Base-by-base conservation (phyloP, 2,888 invertebrate species). In the Keiferia lycopersicella region DNA sequence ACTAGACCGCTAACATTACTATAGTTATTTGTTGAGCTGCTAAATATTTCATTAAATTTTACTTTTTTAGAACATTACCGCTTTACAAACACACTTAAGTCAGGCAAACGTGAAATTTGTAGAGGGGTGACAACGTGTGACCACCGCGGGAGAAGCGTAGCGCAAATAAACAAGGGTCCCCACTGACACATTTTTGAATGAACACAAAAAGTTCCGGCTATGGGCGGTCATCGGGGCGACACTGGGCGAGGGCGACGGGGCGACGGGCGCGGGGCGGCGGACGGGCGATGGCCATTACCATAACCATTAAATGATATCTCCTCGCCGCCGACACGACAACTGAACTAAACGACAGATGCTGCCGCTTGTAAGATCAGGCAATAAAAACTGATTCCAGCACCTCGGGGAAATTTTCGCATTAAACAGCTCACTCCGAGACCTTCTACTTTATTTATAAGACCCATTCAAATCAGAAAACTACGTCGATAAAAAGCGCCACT, bases 141-240 rank as follows among this genome's bases (percentile, higher is more conserved):
- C 71, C 75, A 71, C 68, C 73, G 66, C 69, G 70, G 74, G 73
- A 74, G 73, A 71, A 72, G 70, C 71, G 59, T 59, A 60, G 45
- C 57, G 57, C 65, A 63, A 60, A 71, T 74, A 77, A 77, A 73
- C 75, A 72, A 72, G 75, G 75, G 74, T 76, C 79, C 79, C 81
- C 66, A 82, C 78, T 83, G 84, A 84, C 85, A 84, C 81, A 83
- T 79, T 80, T 85, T 77, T 78, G 76, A 80, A 80, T 81, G 78
- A 76, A 77, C 73, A 71, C 70, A 78, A 75, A 80, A 81, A 80
- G 77, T 78, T 78, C 70, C 74, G 73, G 74, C 70, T 71, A 71
- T 26, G 56, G 34, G 26, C 72, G 64, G 48, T 62, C 74, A 66
- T 65, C 69, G 71, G 72, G 78, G 51, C 51, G 51, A 53, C 51